Conservation (phyloP, 1,140 invertebrate genomes). For the Panagrolaimus sp. region DNA sequence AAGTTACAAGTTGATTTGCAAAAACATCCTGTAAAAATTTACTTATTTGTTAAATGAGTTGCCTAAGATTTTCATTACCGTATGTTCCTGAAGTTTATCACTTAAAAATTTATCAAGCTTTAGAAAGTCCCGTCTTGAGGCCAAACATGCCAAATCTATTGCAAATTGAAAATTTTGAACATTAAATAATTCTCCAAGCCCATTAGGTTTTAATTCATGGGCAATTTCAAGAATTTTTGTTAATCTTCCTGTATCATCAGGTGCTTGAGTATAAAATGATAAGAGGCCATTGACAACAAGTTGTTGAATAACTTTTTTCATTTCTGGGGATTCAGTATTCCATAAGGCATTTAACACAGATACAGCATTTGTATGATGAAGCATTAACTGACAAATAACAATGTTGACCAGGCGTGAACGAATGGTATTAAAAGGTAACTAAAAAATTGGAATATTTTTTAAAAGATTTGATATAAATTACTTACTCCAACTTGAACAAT, state of each 20-base stretch:
- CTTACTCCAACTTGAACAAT: conserved; percentile 33
- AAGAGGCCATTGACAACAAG: conserved; percentile 16
- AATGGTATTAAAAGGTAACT: conserved; percentile 30
- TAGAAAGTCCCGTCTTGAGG: conserved; percentile 87
- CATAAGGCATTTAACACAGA: conserved; percentile 37
- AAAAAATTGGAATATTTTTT: conserved; percentile 17
- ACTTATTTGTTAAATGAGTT: background rate
- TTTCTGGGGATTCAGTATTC: conserved; percentile 22
- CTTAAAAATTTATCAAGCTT: conserved; percentile 96
- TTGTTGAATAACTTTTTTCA: conserved; percentile 18
- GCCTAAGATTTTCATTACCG: conserved; percentile 22
- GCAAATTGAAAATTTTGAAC: conserved; percentile 84
- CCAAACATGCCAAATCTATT: conserved; percentile 91
- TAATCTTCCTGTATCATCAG: conserved; percentile 69
- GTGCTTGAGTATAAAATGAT: background rate
- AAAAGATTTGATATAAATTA: background rate
- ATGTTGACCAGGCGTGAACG: conserved; percentile 30
- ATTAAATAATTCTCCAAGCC: conserved; percentile 76
- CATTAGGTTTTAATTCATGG: conserved; percentile 70
- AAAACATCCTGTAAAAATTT: conserved; percentile 33
- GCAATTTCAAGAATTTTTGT: conserved; percentile 91
- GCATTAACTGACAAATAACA: conserved; percentile 28
- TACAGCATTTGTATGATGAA: conserved; percentile 38
- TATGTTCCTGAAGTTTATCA: conserved; percentile 88
- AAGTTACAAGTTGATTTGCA: conserved; percentile 41